Evolutionary conservation across 2,888 invertebrate species (phyloP), one percentile per base, ranked within the genome.

Genomic region (Ethmia dodecea): DNA sequence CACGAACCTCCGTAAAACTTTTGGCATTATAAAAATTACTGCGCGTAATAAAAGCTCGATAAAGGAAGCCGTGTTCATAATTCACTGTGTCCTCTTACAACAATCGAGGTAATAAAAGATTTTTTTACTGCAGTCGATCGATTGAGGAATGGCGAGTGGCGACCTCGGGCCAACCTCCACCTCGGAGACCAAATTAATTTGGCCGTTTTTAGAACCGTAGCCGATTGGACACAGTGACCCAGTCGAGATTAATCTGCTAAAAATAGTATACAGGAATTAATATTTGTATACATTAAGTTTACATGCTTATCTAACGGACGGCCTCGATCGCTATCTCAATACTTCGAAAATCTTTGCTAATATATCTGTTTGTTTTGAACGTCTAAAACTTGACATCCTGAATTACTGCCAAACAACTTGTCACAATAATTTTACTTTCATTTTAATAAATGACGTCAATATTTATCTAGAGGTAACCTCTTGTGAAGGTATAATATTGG

Each of bases 11-110:
- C 43, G 43, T 45, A 45, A 52, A 45, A 40, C 33, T 35, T 33
- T 33, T 37, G 64, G 56, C 54, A 60, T 66, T 69, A 66, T 63
- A 61, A 71, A 71, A 65, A 56, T 55, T 46, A 60, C 57, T 51
- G 58, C 50, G 48, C 43, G 43, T 48, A 55, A 68, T 57, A 67
- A 71, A 66, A 69, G 30, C 45, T 55, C 52, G 40, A 65, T 70
- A 71, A 69, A 70, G 46, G 52, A 58, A 62, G 49, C 51, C 42
- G 43, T 54, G 51, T 48, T 28, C 55, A 67, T 76, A 64, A 67
- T 60, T 76, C 67, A 74, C 55, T 39, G 47, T 46, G 60, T 62
- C 59, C 65, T 68, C 59, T 62, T 40, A 52, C 56, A 65, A 60
- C 22, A n/a, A n/a, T 59, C 43, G 47, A 32, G 31, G 42, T 55